These are phyloP conservation scores for Poecilia gillii DNA, from an alignment of 2,797 vertebrate species.

Conservation along the genomic window DNA sequence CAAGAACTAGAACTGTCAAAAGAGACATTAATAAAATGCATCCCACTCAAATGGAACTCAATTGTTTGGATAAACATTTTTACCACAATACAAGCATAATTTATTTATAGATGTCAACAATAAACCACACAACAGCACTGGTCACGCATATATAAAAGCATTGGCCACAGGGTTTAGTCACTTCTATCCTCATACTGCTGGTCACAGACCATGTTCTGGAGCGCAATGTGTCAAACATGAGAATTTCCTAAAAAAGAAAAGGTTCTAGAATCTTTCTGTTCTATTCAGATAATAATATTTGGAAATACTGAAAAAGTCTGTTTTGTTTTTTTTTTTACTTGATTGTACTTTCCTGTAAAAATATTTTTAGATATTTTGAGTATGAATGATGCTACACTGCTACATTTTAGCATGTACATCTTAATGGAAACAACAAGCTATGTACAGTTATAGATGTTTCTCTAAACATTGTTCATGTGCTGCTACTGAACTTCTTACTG, in stretches of 20 bases:
- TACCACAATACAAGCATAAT: constrained; percentile 10
- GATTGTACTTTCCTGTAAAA: background rate
- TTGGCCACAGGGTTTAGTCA: constrained; percentile 31
- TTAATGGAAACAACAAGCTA: constrained; percentile 20
- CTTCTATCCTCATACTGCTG: constrained; percentile 40
- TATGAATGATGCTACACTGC: background rate
- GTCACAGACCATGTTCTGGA: constrained; percentile 55
- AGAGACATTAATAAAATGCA: background rate
- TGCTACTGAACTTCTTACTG: constrained; percentile 26
- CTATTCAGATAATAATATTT: constrained; percentile 26
- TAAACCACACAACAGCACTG: constrained; percentile 22
- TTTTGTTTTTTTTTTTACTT: background rate
- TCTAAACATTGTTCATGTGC: constrained; percentile 28
- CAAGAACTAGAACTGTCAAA: background rate
- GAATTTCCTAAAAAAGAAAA: constrained; percentile 28
- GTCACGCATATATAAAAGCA: constrained; percentile 25
- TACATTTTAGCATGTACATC: background rate
- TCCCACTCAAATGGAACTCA: constrained; percentile 5
- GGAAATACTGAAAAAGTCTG: constrained; percentile 24
- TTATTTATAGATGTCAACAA: constrained; percentile 37
- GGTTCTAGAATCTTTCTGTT: constrained; percentile 35
- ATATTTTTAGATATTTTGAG: background rate
- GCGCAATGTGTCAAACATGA: constrained; percentile 50
- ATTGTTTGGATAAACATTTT: constrained; percentile 15
- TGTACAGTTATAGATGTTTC: background rate